These are phyloP conservation scores for Drosophila kambysellisi DNA, from an alignment of 2,888 invertebrate genomes.

Conservation along the genomic window DNA sequence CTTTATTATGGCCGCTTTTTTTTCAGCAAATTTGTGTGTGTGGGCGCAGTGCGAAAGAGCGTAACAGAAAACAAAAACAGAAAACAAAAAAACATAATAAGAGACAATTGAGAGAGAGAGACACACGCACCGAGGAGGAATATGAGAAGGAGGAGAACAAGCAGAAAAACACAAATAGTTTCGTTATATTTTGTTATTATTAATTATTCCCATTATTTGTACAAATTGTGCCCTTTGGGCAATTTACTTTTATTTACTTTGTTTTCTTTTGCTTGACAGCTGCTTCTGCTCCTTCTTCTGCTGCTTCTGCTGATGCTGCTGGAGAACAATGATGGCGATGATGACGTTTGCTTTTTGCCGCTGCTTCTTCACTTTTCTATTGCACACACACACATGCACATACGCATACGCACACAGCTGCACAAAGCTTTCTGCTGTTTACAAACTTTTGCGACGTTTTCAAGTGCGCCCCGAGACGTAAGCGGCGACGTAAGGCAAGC, in stretches of 20 bases:
- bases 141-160: neutral
- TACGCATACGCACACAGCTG: conserved; percentile 46
- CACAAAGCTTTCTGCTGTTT: conserved; percentile 72
- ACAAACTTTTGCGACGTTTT: conserved; percentile 81
- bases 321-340: conserved; percentile 26
- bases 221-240: conserved; percentile 33
- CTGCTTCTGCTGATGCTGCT: conserved; percentile 28
- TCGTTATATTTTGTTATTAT: conserved; percentile 43
- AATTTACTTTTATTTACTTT: conserved; percentile 68
- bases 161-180: conserved; percentile 19
- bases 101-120: conserved; percentile 26
- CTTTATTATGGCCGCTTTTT: conserved; percentile 59
- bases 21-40: conserved; percentile 43
- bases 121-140: conserved; percentile 22
- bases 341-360: conserved; percentile 47
- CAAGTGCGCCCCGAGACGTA: conserved; percentile 70
- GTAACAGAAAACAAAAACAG: conserved; percentile 24
- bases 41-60: conserved; percentile 44
- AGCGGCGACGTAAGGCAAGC: conserved; percentile 46
- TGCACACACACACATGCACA: conserved; percentile 57
- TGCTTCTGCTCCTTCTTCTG: conserved; percentile 10
- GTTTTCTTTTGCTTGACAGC: conserved; percentile 57
- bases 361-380: conserved; percentile 62
- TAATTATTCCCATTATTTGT: conserved; percentile 43
- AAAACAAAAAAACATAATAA: conserved; percentile 11